phyloP scores from a whole-genome alignment of 1,140 invertebrate genomes.

The Manduca sexta region DNA sequence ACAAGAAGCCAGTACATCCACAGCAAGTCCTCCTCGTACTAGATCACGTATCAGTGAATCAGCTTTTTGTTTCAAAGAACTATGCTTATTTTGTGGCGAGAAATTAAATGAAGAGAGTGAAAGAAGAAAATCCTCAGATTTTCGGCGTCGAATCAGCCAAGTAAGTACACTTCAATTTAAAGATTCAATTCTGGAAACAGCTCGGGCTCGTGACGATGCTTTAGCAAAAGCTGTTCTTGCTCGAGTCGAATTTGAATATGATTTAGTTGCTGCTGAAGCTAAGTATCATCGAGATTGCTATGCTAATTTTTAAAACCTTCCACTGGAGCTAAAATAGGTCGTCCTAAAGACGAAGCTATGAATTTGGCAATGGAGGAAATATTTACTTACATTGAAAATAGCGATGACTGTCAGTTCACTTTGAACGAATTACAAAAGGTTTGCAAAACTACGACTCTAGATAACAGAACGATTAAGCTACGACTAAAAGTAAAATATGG shows the following conservation, averaged over 20 bases:
- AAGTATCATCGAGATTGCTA: constrained; percentile 41
- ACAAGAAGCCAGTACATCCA: constrained; percentile 27
- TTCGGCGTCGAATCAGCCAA: constrained; percentile 27
- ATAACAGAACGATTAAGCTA: constrained; percentile 23
- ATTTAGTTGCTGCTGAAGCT: constrained; percentile 47
- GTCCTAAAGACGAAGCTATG: constrained; percentile 26
- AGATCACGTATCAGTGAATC: constrained; percentile 30
- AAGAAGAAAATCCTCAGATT: constrained; percentile 14
- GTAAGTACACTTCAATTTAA: constrained; percentile 31
- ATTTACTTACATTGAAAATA: constrained; percentile 28
- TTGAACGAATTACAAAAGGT: constrained; percentile 31
- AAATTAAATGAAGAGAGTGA: constrained; percentile 22
- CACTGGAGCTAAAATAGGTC: constrained; percentile 43
- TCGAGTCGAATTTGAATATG: constrained; percentile 30
- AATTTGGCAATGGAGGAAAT: constrained; percentile 28
- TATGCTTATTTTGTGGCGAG: constrained; percentile 39
- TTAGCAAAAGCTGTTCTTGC: constrained; percentile 33
- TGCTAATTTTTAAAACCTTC: constrained; percentile 19
- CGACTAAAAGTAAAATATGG: constrained; percentile 29
- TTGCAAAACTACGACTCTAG: constrained; percentile 14
- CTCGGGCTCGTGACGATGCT: constrained; percentile 30
- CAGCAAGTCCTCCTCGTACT: constrained; percentile 26
- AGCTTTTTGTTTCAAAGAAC: constrained; percentile 36
- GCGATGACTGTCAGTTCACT: constrained; percentile 34
- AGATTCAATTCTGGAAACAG: constrained; percentile 21